Conservation (phyloP, 1,140 invertebrate species). For the Diorhabda carinulata region DNA sequence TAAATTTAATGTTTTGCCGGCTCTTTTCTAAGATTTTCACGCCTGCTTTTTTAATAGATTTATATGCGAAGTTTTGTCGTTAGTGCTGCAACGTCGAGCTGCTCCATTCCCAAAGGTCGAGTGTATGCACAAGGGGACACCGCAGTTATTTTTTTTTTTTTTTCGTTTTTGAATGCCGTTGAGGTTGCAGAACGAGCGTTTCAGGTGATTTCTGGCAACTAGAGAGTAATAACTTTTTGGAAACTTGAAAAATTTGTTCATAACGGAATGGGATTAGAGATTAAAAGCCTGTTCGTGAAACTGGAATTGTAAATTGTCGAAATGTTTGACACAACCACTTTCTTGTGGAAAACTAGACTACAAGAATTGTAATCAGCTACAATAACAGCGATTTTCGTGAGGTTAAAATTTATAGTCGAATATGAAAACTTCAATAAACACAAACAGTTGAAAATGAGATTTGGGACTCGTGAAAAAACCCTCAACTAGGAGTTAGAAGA, state of each 20-base stretch:
- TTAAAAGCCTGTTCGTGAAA: too few species aligned
- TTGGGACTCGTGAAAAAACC: too few species aligned
- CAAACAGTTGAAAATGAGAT: too few species aligned
- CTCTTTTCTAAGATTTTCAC: conserved; percentile 16
- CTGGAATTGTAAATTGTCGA: too few species aligned
- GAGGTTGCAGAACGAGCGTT: neutral
- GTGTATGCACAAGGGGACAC: neutral
- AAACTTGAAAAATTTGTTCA: neutral
- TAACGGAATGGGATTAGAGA: neutral
- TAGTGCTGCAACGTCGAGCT: conserved; percentile 4
- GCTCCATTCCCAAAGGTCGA: neutral
- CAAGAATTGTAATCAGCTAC: too few species aligned
- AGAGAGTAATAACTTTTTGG: conserved; percentile 2
- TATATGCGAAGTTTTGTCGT: conserved; percentile 16
- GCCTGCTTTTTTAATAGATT: conserved; percentile 18
- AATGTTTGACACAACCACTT: too few species aligned
- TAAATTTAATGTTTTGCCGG: conserved; percentile 18
- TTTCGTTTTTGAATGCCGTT: neutral
- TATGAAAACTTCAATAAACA: too few species aligned
- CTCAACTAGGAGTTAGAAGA: too few species aligned
- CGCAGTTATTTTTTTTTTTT: neutral
- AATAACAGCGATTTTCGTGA: too few species aligned
- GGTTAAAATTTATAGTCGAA: too few species aligned
- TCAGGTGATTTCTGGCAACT: neutral
- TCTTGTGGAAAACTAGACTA: too few species aligned